Conservation (phyloP, 2,797 vertebrate species). For the Sciurus vulgaris region DNA sequence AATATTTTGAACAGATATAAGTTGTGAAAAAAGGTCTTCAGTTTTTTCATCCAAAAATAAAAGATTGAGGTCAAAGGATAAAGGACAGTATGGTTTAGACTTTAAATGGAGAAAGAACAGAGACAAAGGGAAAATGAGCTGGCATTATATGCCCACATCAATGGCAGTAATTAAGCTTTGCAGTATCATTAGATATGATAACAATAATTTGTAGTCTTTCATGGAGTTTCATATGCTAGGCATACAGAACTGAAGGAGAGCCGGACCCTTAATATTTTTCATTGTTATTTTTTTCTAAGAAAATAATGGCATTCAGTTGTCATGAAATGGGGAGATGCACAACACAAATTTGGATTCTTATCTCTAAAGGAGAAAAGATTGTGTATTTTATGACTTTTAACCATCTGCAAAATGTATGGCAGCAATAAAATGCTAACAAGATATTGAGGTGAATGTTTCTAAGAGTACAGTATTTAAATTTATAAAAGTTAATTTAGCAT, state of each 20-base stretch:
- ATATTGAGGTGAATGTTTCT: slow-evolving; percentile 62
- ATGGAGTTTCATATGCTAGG: slow-evolving; percentile 65
- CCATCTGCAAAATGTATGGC: slow-evolving; percentile 48
- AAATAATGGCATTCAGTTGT: slow-evolving; percentile 67
- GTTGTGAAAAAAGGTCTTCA: slow-evolving; percentile 51
- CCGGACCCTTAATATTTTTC: slow-evolving; percentile 51
- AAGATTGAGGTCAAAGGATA: slow-evolving; percentile 70
- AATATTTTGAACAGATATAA: slow-evolving; percentile 60
- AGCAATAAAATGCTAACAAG: slow-evolving; percentile 66
- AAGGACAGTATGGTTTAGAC: slow-evolving; percentile 71
- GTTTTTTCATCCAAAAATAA: slow-evolving; percentile 66
- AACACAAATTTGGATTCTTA: slow-evolving; percentile 57
- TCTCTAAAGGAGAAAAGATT: slow-evolving; percentile 40
- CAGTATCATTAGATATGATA: slow-evolving; percentile 78
- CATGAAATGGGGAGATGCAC: slow-evolving; percentile 1
- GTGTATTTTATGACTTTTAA: slow-evolving; percentile 49
- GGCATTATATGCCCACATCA: slow-evolving; percentile 61
- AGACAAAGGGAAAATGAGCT: slow-evolving; percentile 77
- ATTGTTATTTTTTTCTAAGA: slow-evolving; percentile 70
- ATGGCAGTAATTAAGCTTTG: slow-evolving; percentile 76
- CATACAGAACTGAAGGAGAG: slow-evolving; percentile 51
- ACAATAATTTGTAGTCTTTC: slow-evolving; percentile 78
- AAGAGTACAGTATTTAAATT: slow-evolving; percentile 69
- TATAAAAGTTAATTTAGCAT: slow-evolving; percentile 75
- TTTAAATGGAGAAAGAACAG: slow-evolving; percentile 73